These are phyloP conservation scores for Metridium senile DNA, from an alignment of 92 coral and sea anemone genomes.

Conservation along the genomic window DNA sequence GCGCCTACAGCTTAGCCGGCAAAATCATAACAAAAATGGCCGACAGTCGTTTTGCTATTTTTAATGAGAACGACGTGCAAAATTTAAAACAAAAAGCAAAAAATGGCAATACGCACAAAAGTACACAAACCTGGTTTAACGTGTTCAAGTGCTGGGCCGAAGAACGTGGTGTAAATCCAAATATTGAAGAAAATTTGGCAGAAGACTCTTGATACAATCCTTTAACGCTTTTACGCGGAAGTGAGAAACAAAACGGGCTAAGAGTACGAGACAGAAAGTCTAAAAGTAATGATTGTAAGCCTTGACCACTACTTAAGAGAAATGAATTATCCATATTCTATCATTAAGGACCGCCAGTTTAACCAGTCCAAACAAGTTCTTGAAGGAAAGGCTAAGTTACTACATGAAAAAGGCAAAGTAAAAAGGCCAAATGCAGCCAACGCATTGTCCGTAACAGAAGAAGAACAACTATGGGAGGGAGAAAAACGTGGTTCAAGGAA, in stretches of 20 bases:
- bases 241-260: conserved; percentile 6
- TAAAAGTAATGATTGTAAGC: conserved; percentile 28
- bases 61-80: conserved; percentile 18
- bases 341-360: conserved; percentile 41
- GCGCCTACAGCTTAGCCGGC: conserved; percentile 18
- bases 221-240: conserved; percentile 33
- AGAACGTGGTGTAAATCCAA: conserved; percentile 10
- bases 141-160: conserved; percentile 19
- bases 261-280: conserved; percentile 31
- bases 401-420: conserved; percentile 22
- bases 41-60: conserved; percentile 34
- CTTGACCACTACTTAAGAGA: conserved; percentile 31
- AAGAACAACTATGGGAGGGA: conserved; percentile 43
- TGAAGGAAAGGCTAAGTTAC: conserved; percentile 40
- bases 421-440: conserved; percentile 44
- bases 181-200: conserved; percentile 29
- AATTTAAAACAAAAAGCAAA: conserved; percentile 7
- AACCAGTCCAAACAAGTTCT: conserved; percentile 50
- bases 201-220: conserved; percentile 19
- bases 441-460: conserved; percentile 40
- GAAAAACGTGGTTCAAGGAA: conserved; percentile 38
- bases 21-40: conserved; percentile 42
- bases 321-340: conserved; percentile 26
- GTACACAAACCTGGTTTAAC: conserved; percentile 26
- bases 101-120: conserved; percentile 25